A percentile compares a stretch with the other conserved stretches of the same genome.
These are phyloP conservation scores for Odontomyia ornata DNA, from an alignment of 2,888 invertebrate genomes.

Conservation along the genomic window DNA sequence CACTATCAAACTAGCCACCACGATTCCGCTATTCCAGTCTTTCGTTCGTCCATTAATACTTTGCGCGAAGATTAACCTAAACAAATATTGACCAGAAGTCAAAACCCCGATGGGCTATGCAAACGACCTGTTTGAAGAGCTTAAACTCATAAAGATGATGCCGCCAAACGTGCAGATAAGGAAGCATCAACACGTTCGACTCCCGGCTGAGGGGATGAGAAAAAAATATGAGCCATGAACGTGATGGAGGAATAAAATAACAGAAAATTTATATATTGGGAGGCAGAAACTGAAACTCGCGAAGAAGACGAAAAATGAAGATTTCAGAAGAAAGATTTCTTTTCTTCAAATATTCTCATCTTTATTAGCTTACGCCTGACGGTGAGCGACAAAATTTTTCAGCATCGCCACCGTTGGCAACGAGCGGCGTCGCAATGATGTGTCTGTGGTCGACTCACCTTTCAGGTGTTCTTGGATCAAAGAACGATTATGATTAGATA, in stretches of 20 bases:
- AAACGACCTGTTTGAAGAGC: slow-evolving; percentile 50
- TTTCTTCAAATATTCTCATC: slow-evolving; percentile 35
- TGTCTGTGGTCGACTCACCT: slow-evolving; percentile 11
- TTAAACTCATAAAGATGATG: slow-evolving; percentile 48
- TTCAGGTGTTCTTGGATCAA: slow-evolving; percentile 16
- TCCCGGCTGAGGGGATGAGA: not conserved
- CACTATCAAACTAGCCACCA: not conserved
- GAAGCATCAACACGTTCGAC: slow-evolving; percentile 36
- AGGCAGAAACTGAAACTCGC: not conserved
- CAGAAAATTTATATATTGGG: not conserved
- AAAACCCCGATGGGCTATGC: slow-evolving; percentile 46
- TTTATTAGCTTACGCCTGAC: slow-evolving; percentile 18
- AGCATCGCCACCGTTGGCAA: not conserved
- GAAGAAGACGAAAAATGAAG: not conserved
- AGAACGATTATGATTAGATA: not conserved
- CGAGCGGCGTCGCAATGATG: not conserved
- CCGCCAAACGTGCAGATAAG: slow-evolving; percentile 42
- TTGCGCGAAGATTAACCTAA: slow-evolving; percentile 51
- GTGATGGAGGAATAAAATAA: slow-evolving; percentile 7
- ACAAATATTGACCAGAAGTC: slow-evolving; percentile 50
- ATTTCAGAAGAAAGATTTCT: not conserved
- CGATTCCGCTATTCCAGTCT: not conserved
- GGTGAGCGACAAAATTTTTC: not conserved
- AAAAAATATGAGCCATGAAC: not conserved
- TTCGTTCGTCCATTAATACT: slow-evolving; percentile 44